A percentile compares a stretch with the other conserved stretches of the same genome.
These are phyloP conservation scores for Reticulitermes speratus DNA, from an alignment of 1,140 invertebrate species.

Conservation along the genomic window DNA sequence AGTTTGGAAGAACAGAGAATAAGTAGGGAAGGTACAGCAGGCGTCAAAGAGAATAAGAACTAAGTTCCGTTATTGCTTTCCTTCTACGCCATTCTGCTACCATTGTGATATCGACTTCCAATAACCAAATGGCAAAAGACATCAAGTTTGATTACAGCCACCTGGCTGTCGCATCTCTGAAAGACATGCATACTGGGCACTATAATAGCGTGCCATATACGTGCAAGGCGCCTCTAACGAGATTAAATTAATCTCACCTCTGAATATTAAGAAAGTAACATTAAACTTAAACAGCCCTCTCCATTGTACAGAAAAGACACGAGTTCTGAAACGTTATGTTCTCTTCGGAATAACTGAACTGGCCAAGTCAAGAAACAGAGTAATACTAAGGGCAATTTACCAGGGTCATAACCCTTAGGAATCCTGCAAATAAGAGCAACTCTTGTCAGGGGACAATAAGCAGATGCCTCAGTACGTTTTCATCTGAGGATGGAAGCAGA, in stretches of 20 bases:
- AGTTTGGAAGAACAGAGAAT: background rate
- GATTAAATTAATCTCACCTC: background rate
- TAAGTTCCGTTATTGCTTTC: background rate
- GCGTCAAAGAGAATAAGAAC: background rate
- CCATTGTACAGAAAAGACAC: background rate
- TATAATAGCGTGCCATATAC: background rate
- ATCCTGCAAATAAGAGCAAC: too few relatives aligned
- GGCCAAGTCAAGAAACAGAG: too few relatives aligned
- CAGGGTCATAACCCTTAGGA: too few relatives aligned
- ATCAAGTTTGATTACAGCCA: background rate
- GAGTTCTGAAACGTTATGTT: too few relatives aligned
- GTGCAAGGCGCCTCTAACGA: background rate
- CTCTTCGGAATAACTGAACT: too few relatives aligned
- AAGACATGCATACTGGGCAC: background rate
- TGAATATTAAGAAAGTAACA: background rate
- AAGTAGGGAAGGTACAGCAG: background rate
- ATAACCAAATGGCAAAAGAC: background rate
- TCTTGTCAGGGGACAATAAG: too few relatives aligned
- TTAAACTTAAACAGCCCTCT: background rate
- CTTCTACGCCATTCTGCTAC: background rate
- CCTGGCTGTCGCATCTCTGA: background rate
- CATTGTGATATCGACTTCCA: conserved; percentile 6
- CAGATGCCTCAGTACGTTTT: too few relatives aligned
- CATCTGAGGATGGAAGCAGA: too few relatives aligned
- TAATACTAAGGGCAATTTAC: too few relatives aligned